These are phyloP conservation scores for Gracilinanus agilis DNA, from an alignment of 2,113 vertebrate species.

Conservation along the genomic window DNA sequence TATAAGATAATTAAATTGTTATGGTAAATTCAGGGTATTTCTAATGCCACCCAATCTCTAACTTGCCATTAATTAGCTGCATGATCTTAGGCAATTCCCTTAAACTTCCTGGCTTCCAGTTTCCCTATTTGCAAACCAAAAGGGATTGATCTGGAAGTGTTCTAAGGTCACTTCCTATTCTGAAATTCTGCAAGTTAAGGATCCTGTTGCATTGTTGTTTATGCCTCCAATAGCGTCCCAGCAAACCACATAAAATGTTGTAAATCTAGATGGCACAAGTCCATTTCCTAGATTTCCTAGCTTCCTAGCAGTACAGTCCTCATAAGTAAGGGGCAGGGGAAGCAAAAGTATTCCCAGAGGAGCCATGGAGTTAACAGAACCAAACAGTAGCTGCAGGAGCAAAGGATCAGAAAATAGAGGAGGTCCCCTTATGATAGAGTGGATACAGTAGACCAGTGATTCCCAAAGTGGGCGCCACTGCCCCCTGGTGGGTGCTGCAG, in stretches of 20 bases:
- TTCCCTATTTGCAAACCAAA: not conserved
- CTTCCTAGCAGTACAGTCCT: not conserved
- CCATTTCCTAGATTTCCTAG: not conserved
- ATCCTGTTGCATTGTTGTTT: not conserved
- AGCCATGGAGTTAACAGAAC: not conserved
- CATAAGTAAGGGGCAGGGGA: not conserved
- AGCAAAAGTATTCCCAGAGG: not conserved
- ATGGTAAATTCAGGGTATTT: not conserved
- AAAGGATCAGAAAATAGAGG: not conserved
- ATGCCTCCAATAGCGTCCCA: not conserved
- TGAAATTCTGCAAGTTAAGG: not conserved
- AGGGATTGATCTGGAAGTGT: not conserved
- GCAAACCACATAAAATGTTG: not conserved
- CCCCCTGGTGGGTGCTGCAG: no score
- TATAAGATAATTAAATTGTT: not conserved
- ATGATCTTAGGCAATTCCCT: not conserved
- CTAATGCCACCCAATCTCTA: not conserved
- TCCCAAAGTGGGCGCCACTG: no score
- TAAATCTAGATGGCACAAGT: not conserved
- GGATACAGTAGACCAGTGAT: not conserved
- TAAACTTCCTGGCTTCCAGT: not conserved
- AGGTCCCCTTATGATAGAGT: not conserved
- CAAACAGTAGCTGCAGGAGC: not conserved
- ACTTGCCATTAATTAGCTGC: not conserved
- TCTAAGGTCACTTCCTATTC: not conserved